phyloP scores from a whole-genome alignment of 2,113 vertebrate species.

The Entomyzon cyanotis region DNA sequence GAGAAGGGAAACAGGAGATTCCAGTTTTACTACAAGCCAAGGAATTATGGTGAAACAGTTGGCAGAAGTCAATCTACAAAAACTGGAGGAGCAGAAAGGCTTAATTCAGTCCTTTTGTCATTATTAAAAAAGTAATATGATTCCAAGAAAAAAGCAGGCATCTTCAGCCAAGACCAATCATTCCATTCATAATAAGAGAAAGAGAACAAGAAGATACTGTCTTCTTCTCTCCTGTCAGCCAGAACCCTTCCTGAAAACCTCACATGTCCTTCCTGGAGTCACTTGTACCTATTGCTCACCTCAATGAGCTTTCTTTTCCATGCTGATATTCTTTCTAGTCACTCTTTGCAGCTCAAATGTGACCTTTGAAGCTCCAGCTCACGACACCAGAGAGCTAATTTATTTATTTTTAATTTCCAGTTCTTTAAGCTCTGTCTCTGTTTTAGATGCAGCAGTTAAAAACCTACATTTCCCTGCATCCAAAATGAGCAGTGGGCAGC shows the following conservation, averaged over 20 bases:
- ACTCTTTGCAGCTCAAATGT: background rate
- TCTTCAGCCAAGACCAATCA: background rate
- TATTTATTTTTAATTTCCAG: slow-evolving; percentile 49
- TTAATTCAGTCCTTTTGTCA: background rate
- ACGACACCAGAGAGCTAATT: background rate
- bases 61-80: background rate
- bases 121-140: background rate
- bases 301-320: background rate
- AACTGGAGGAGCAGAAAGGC: background rate
- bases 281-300: background rate
- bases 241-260: background rate
- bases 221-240: background rate
- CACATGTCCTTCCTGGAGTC: background rate
- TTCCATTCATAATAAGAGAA: background rate
- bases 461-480: slow-evolving; percentile 14
- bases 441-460: slow-evolving; percentile 12
- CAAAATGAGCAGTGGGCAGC: slow-evolving; percentile 17
- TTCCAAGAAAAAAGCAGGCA: background rate
- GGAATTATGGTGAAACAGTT: background rate
- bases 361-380: background rate
- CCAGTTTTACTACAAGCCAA: background rate
- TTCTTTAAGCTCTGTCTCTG: background rate
- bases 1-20: background rate
- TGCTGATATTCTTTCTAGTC: background rate
- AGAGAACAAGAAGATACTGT: background rate